Conservation (phyloP, 92 coral and sea anemone genomes). For the Epizoanthus rinbou region DNA sequence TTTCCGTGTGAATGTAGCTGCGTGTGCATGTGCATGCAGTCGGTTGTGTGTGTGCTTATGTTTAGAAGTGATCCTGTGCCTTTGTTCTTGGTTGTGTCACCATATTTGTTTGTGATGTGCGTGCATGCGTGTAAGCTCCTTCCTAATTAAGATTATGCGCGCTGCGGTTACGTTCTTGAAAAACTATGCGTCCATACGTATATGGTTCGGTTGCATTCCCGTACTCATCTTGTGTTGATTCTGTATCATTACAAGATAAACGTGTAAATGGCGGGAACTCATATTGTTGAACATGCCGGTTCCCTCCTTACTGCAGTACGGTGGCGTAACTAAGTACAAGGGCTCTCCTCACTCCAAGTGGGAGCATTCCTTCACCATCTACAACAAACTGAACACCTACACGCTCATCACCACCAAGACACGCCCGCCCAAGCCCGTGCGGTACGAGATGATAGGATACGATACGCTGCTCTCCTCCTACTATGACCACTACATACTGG, state of each 20-base stretch:
- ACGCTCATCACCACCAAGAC: constrained; percentile 80
- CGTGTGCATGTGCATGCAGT: not conserved
- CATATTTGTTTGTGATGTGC: not conserved
- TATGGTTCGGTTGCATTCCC: too few relatives aligned
- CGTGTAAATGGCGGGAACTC: too few relatives aligned
- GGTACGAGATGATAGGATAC: constrained; percentile 99
- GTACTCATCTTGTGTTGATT: too few relatives aligned
- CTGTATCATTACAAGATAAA: too few relatives aligned
- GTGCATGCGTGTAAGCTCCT: not conserved
- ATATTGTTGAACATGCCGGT: not conserved
- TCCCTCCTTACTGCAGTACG: constrained; percentile 57
- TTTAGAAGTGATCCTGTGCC: too few relatives aligned
- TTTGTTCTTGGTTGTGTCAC: too few relatives aligned
- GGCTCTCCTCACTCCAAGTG: constrained; percentile 80
- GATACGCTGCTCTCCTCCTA: constrained; percentile 95
- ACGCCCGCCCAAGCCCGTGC: constrained; percentile 73
- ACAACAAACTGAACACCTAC: constrained; percentile 92
- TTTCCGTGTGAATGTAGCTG: not conserved
- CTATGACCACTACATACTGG: constrained; percentile 95
- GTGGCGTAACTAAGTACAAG: constrained; percentile 66
- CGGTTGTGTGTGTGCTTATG: too few relatives aligned
- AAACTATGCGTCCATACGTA: too few relatives aligned
- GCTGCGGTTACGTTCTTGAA: too few relatives aligned
- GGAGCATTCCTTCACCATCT: constrained; percentile 91
- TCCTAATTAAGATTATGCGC: too few relatives aligned